phyloP scores from a whole-genome alignment of 2,113 vertebrate genomes.

The Elachura formosa region DNA sequence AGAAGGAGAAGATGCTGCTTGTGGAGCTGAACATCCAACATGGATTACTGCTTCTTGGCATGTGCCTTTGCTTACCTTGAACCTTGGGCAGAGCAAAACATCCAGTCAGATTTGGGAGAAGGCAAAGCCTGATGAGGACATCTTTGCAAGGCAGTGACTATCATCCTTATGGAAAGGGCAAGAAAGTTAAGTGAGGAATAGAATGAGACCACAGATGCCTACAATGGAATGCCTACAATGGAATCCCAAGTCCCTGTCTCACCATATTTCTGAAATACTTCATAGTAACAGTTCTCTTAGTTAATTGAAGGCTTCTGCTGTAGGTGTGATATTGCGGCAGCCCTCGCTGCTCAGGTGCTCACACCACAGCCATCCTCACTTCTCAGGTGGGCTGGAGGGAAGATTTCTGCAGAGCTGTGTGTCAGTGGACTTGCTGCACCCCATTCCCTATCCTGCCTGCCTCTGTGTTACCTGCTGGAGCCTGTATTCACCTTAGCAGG shows the following conservation, averaged over 20 bases:
- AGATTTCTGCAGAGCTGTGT: not conserved
- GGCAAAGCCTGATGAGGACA: not conserved
- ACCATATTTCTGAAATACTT: not conserved
- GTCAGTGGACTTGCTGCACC: fast-evolving
- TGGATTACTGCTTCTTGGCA: not conserved
- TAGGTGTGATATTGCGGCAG: not conserved
- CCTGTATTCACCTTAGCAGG: not conserved
- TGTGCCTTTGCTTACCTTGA: not conserved
- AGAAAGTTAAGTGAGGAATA: not conserved
- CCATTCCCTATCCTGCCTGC: not conserved
- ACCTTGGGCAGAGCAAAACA: not conserved
- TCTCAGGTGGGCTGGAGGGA: not conserved
- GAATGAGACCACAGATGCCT: not conserved
- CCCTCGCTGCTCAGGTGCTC: not conserved
- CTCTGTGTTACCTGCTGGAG: not conserved
- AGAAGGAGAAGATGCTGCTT: not conserved
- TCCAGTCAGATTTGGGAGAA: not conserved
- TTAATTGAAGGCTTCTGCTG: not conserved
- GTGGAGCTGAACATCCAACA: not conserved
- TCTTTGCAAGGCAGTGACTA: not conserved
- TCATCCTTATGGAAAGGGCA: not conserved
- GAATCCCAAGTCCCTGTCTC: not conserved
- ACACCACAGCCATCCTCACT: fast-evolving
- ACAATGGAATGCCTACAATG: not conserved
- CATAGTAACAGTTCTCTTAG: not conserved